These are phyloP conservation scores for Metaphire vulgaris DNA, from an alignment of 1,140 invertebrate species.

Conservation along the genomic window DNA sequence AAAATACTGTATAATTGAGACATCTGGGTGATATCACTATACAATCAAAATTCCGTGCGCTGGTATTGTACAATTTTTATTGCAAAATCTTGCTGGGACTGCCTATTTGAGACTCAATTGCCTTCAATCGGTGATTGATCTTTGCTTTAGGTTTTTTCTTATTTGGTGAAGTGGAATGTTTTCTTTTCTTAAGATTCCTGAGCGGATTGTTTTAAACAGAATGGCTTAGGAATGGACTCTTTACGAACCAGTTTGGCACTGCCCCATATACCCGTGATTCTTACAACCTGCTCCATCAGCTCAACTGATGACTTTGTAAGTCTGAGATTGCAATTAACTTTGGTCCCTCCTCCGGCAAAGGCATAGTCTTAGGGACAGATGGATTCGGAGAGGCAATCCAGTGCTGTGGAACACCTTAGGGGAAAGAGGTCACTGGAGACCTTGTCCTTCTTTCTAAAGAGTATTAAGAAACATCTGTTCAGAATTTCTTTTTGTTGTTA, in stretches of 20 bases:
- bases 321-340: too few species aligned
- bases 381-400: too few species aligned
- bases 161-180: not conserved
- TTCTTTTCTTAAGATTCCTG: too few species aligned
- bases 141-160: not conserved
- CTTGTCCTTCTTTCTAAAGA: too few species aligned
- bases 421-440: too few species aligned
- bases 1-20: too few species aligned
- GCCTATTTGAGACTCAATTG: too few species aligned
- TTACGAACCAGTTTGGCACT: not conserved
- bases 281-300: not conserved
- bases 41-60: not conserved
- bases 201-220: not conserved
- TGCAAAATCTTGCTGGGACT: not conserved
- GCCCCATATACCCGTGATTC: not conserved
- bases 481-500: too few species aligned
- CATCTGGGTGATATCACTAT: not conserved
- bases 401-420: too few species aligned
- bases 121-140: not conserved
- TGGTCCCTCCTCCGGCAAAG: too few species aligned
- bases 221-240: not conserved
- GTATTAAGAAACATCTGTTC: too few species aligned
- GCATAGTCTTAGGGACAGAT: too few species aligned
- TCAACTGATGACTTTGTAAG: not conserved
- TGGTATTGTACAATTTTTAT: not conserved